Percentiles rank a stretch among this genome's conserved stretches.
Conservation (phyloP, 2,797 vertebrate genomes). For the Gymnoscopelus braueri region DNA sequence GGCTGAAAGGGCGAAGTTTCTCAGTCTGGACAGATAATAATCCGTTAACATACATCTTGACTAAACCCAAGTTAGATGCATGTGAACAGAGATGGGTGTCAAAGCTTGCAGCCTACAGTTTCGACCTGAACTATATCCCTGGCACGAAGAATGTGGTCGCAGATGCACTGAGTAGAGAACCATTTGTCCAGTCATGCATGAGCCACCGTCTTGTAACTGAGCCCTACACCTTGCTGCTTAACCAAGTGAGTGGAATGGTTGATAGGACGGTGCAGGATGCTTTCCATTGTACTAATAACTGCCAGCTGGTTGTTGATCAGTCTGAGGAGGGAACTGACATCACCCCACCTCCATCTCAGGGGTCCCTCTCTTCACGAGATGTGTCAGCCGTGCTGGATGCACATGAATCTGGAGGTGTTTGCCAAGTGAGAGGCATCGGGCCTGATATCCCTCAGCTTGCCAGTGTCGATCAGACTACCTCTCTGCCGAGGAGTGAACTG, state of each 20-base stretch:
- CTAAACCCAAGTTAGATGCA: slow-evolving; percentile 4
- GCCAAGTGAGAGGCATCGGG: no score
- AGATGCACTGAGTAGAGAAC: slow-evolving; percentile 13
- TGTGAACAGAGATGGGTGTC: slow-evolving; percentile 23
- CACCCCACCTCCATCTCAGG: no score
- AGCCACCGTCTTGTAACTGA: neutral
- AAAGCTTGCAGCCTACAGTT: slow-evolving; percentile 20
- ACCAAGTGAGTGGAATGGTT: neutral
- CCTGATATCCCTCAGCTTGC: no score
- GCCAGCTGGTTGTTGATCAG: no score
- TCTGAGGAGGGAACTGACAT: no score
- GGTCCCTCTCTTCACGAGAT: no score
- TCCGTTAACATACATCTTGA: slow-evolving; percentile 14
- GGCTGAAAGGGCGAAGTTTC: slow-evolving; percentile 24
- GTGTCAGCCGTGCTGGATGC: no score
- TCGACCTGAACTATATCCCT: slow-evolving; percentile 20
- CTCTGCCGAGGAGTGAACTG: no score
- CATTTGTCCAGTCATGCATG: neutral
- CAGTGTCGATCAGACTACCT: neutral
- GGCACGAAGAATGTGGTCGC: slow-evolving; percentile 21
- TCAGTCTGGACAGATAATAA: neutral
- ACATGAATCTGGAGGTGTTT: no score
- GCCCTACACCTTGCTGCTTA: neutral
- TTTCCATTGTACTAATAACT: no score
- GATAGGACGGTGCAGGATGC: neutral